Percentiles rank a stretch among this genome's conserved stretches.
Evolutionary conservation across 1,140 invertebrate species (phyloP).

Genomic region (Aricia agestis): DNA sequence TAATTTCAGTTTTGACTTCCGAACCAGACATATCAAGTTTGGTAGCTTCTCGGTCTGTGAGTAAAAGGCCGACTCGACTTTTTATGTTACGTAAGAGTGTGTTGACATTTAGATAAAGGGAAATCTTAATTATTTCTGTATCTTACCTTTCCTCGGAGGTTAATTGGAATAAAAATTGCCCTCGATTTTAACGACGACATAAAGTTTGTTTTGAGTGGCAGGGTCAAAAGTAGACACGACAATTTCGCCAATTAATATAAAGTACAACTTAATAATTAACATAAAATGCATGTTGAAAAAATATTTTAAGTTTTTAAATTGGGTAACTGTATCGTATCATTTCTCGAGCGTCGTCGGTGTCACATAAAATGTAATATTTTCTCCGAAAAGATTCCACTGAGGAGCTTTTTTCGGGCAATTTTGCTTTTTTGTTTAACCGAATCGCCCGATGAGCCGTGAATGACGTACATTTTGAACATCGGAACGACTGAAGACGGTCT

Average conservation of each 20-base stretch:
- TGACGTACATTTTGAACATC: neutral
- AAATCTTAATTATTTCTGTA: constrained; percentile 27
- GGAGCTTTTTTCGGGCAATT: neutral
- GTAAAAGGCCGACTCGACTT: constrained; percentile 32
- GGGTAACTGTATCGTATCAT: neutral
- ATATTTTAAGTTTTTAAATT: neutral
- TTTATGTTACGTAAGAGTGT: constrained; percentile 29
- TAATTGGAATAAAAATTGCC: neutral
- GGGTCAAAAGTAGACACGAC: too few relatives aligned
- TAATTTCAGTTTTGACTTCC: constrained; percentile 28
- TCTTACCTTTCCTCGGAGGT: neutral
- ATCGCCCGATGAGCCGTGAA: neutral
- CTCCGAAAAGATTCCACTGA: neutral
- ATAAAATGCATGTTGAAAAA: too few relatives aligned
- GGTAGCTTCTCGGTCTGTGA: constrained; percentile 29
- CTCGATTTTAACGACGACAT: neutral
- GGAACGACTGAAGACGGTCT: neutral
- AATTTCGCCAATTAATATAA: too few relatives aligned
- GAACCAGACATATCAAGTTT: constrained; percentile 33
- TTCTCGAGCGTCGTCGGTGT: neutral
- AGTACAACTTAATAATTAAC: neutral
- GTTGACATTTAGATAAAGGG: constrained; percentile 32
- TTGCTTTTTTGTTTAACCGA: neutral
- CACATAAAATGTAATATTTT: neutral
- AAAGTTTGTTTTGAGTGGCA: too few relatives aligned